A percentile compares a stretch with the other conserved stretches of the same genome.
Evolutionary conservation across 2,888 invertebrate genomes (phyloP).

Genomic region (Coenonympha arcania): DNA sequence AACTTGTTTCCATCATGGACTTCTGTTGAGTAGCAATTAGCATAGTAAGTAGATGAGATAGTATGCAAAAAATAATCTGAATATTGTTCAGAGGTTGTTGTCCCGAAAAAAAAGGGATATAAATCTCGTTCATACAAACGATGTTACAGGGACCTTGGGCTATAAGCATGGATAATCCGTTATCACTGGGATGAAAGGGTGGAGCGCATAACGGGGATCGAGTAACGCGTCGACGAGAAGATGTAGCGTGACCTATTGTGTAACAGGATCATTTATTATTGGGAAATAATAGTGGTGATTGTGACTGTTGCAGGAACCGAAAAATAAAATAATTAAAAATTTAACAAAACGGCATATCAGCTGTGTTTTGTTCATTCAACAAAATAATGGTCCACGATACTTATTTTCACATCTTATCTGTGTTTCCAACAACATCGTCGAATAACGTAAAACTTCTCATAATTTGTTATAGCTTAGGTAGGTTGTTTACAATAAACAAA

Average conservation of each 20-base stretch:
- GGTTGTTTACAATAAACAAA: too few relatives aligned
- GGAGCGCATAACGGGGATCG: not conserved
- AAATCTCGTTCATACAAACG: conserved; percentile 4
- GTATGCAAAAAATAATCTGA: not conserved
- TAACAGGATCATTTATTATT: not conserved
- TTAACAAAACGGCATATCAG: too few relatives aligned
- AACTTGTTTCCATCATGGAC: not conserved
- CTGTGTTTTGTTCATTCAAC: too few relatives aligned
- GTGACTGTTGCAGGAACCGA: too few relatives aligned
- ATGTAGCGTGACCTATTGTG: not conserved
- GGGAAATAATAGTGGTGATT: too few relatives aligned
- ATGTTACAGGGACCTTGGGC: not conserved
- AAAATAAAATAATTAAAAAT: too few relatives aligned
- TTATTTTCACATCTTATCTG: too few relatives aligned
- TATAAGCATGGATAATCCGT: not conserved
- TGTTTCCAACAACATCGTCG: too few relatives aligned
- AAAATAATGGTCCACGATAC: too few relatives aligned
- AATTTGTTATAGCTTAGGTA: too few relatives aligned
- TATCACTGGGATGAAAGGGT: not conserved
- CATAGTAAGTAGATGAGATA: not conserved
- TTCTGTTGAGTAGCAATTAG: not conserved
- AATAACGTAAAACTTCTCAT: too few relatives aligned
- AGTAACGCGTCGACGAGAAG: not conserved
- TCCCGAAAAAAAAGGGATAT: not conserved
- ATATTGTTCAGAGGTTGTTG: not conserved